A percentile compares a stretch with the other conserved stretches of the same genome.
phyloP scores from a whole-genome alignment of 2,113 vertebrate genomes.

The Clarias gariepinus region DNA sequence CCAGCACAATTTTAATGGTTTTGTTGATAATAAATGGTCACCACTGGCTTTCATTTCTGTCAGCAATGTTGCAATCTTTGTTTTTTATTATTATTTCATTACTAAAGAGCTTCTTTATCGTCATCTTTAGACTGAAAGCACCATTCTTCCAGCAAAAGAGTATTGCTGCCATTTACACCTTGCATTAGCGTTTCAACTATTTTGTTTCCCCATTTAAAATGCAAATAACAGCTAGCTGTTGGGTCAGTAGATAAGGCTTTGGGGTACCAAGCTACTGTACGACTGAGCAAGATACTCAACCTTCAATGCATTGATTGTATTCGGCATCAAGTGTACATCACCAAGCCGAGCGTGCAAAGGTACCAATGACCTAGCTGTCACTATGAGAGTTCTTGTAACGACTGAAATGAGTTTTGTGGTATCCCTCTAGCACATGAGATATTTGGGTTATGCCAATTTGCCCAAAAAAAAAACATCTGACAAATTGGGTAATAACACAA shows the following conservation, averaged over 20 bases:
- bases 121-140: neutral
- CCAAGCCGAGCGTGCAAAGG: neutral
- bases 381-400: neutral
- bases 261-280: too few species aligned
- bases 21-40: neutral
- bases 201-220: neutral
- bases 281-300: neutral
- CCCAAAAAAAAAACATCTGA: neutral
- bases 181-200: slow-evolving; percentile 11
- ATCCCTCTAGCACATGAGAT: neutral
- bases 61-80: neutral
- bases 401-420: neutral
- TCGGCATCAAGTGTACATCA: neutral
- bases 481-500: neutral
- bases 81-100: neutral
- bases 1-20: neutral
- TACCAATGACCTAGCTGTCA: neutral
- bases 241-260: neutral
- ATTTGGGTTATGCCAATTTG: neutral
- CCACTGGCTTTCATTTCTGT: neutral
- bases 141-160: neutral
- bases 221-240: neutral
- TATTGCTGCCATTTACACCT: neutral
- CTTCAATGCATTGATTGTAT: neutral
- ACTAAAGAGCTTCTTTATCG: neutral